Evolutionary conservation across 2,888 invertebrate genomes (phyloP), one percentile per base, ranked within the genome.

Genomic region (Pseudococcus jackbeardsleyi): DNA sequence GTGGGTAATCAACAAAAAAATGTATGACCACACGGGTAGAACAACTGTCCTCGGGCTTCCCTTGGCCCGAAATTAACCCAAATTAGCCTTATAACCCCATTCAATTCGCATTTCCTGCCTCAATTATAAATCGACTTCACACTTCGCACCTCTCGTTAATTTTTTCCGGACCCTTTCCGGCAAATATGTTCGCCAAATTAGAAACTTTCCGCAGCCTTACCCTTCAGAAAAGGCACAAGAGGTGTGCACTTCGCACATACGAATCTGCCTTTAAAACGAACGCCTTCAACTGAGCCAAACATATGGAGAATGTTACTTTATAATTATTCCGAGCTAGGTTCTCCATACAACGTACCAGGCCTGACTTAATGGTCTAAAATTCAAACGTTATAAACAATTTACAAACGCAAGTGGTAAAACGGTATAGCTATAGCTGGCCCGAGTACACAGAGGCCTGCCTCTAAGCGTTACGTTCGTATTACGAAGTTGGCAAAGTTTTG

Each of bases 371-470:
- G 77, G 77, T 77, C 77, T 33, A 77, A 77, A 77, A 77, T 77
- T 77, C 77, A 42, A 33, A 77, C 39, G 77, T 77, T 77, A 77
- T 77, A 77, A 77, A 77, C 77, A 77, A 77, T 77, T 77, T 77
- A n/a, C 64, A 42, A 42, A 64, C 64, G 17, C 15, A 42, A 77
- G 77, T 39, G 33, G 77, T 77, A 42, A 77, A 77, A 64, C 19
- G 64, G 19, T 64, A 42, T 5, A 42, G 42, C 26, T 33, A 33
- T 33, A 77, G 33, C 39, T 33, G 19, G 72, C 33, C 77, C n/a
- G 33, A 77, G 39, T 64, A 77, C n/a, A 33, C 39, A 42, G 42
- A 42, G 42, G 42, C 42, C 42, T 42, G 42, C 42, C 9, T 42
- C 39, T 72, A 33, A 0, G 19, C 19, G 19, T 19, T 26, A 26